These are phyloP conservation scores for Diaperis boleti DNA, from an alignment of 2,888 invertebrate species.

Conservation along the genomic window DNA sequence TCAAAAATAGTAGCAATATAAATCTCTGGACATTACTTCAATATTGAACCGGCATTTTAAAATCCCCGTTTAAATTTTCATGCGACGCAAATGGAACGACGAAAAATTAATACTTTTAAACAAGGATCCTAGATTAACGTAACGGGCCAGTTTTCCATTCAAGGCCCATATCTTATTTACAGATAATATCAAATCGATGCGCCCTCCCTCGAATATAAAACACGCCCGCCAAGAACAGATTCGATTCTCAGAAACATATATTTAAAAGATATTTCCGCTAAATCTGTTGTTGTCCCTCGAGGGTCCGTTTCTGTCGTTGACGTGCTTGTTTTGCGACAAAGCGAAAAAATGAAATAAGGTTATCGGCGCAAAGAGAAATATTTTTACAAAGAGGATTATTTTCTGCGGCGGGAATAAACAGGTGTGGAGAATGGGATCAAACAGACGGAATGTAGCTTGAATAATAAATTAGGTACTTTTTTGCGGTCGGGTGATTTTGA, in stretches of 20 bases:
- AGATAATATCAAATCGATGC: neutral
- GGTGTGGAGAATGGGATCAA: too few species aligned
- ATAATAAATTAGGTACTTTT: too few species aligned
- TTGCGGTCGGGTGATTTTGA: too few species aligned
- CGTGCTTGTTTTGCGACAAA: constrained; percentile 14
- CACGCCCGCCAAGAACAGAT: neutral
- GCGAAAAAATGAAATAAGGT: too few species aligned
- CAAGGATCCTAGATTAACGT: neutral
- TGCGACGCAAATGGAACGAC: neutral
- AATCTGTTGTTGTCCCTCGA: constrained; percentile 1
- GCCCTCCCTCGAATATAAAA: neutral
- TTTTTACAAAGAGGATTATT: neutral
- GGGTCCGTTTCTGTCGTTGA: constrained; percentile 4
- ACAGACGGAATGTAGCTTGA: neutral
- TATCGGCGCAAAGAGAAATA: neutral
- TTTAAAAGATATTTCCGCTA: constrained; percentile 2
- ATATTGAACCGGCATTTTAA: neutral
- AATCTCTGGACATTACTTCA: neutral
- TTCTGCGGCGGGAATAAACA: too few species aligned
- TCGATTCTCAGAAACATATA: constrained; percentile 5
- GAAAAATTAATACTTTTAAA: neutral
- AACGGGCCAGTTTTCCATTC: too few species aligned
- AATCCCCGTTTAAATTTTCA: neutral
- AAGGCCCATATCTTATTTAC: neutral
- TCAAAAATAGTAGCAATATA: neutral